These are phyloP conservation scores for Drosophila monieri DNA, from an alignment of 2,888 invertebrate species.

Conservation along the genomic window DNA sequence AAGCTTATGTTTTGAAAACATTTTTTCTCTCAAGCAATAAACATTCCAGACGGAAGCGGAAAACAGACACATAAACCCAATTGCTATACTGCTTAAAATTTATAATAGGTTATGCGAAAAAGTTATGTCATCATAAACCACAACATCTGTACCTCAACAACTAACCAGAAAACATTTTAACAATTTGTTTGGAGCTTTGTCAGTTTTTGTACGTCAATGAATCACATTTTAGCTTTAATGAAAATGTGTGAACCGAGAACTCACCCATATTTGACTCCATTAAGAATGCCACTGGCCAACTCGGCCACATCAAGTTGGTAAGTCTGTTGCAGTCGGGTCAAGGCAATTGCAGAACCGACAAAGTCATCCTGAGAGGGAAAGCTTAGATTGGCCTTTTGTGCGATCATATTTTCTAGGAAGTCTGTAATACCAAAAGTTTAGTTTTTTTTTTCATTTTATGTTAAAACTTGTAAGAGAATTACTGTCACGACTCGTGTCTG, in stretches of 20 bases:
- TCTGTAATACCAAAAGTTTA: conserved; percentile 83
- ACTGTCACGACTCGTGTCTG: conserved; percentile 86
- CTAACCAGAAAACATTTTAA: background rate
- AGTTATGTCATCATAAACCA: background rate
- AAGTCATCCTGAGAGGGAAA: conserved; percentile 97
- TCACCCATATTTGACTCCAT: conserved; percentile 92
- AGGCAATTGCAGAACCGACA: conserved; percentile 95
- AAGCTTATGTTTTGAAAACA: background rate
- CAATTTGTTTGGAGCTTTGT: background rate
- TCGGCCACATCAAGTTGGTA: conserved; percentile 94
- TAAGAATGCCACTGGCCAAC: conserved; percentile 93
- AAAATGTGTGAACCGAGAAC: conserved; percentile 16
- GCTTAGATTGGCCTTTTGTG: conserved; percentile 88
- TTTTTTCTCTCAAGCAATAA: conserved; percentile 1
- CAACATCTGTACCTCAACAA: background rate
- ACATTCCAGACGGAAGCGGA: background rate
- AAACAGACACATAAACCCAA: background rate
- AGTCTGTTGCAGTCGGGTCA: conserved; percentile 96
- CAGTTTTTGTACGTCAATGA: background rate
- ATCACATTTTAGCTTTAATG: background rate
- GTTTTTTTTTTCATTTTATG: background rate
- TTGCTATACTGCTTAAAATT: background rate
- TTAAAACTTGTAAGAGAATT: conserved; percentile 5
- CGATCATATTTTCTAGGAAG: conserved; percentile 90
- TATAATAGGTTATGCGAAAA: background rate